Evolutionary conservation across 2,888 invertebrate species (phyloP).

Genomic region (Anaspis maculata): DNA sequence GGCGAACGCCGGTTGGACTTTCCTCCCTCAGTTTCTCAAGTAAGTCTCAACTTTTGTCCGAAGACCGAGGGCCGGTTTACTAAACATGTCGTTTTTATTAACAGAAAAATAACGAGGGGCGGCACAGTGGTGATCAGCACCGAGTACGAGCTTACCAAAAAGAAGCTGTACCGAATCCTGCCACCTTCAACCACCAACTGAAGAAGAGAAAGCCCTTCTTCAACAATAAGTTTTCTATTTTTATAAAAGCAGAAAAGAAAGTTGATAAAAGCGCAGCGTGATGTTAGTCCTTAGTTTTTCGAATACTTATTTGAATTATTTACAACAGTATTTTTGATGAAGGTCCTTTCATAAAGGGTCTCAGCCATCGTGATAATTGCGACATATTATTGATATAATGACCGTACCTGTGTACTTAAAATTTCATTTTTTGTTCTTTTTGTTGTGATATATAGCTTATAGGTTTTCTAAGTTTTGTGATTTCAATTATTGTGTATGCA

Average conservation of each 20-base stretch:
- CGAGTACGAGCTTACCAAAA: slow-evolving; percentile 80
- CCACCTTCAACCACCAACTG: slow-evolving; percentile 35
- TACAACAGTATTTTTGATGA: too few relatives aligned
- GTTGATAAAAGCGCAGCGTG: slow-evolving; percentile 32
- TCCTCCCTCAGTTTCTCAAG: slow-evolving; percentile 85
- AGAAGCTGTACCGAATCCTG: slow-evolving; percentile 67
- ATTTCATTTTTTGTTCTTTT: slow-evolving; percentile 10
- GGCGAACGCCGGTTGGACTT: slow-evolving; percentile 78
- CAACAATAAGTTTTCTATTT: slow-evolving; percentile 28
- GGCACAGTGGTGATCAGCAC: slow-evolving; percentile 82
- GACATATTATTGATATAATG: slow-evolving; percentile 24
- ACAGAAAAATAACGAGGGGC: slow-evolving; percentile 75
- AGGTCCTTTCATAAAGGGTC: too few relatives aligned
- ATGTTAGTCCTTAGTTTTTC: slow-evolving; percentile 30
- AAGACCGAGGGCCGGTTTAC: slow-evolving; percentile 1
- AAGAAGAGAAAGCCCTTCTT: slow-evolving; percentile 19
- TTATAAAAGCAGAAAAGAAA: slow-evolving; percentile 22
- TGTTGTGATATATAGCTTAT: slow-evolving; percentile 20
- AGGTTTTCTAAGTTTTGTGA: slow-evolving; percentile 13
- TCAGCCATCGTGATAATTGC: slow-evolving; percentile 23
- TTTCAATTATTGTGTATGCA: slow-evolving; percentile 24
- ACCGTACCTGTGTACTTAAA: slow-evolving; percentile 33
- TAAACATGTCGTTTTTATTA: slow-evolving; percentile 13
- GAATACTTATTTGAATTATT: slow-evolving; percentile 5
- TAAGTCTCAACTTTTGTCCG: slow-evolving; percentile 46